These are phyloP conservation scores for Chloroceryle amazona DNA, from an alignment of 2,797 vertebrate species.

Conservation along the genomic window DNA sequence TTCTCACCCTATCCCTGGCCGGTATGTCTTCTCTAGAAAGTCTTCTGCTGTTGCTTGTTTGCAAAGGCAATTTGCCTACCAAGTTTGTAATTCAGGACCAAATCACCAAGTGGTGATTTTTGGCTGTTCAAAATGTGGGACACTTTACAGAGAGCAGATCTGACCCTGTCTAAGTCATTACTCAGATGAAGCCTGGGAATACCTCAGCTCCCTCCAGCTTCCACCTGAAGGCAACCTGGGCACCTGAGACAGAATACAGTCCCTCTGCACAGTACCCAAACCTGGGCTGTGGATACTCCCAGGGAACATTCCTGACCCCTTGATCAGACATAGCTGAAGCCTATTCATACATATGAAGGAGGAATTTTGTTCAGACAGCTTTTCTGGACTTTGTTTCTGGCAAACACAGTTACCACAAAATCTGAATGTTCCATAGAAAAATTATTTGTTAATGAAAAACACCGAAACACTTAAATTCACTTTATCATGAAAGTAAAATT, in stretches of 20 bases:
- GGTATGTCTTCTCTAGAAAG: neutral
- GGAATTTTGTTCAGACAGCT: neutral
- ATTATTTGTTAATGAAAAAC: neutral
- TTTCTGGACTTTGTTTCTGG: neutral
- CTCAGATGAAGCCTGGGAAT: neutral
- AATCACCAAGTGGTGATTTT: neutral
- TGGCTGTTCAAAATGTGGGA: neutral
- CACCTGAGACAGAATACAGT: accelerated
- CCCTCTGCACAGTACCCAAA: neutral
- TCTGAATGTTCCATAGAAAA: neutral
- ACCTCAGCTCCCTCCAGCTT: neutral
- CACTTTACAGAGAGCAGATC: neutral
- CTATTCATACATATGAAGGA: neutral
- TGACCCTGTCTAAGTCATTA: neutral
- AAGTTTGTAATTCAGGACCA: neutral
- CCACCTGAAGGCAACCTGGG: neutral
- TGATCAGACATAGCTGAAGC: neutral
- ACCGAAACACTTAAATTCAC: neutral
- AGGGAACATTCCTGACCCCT: neutral
- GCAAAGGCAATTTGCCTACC: neutral
- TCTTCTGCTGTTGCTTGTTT: neutral
- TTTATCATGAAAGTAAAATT: neutral
- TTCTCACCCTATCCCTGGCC: neutral
- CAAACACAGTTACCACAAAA: neutral
- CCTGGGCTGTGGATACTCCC: neutral